Evolutionary conservation across 2,113 vertebrate species (phyloP).

Genomic region (Oceanites oceanicus): DNA sequence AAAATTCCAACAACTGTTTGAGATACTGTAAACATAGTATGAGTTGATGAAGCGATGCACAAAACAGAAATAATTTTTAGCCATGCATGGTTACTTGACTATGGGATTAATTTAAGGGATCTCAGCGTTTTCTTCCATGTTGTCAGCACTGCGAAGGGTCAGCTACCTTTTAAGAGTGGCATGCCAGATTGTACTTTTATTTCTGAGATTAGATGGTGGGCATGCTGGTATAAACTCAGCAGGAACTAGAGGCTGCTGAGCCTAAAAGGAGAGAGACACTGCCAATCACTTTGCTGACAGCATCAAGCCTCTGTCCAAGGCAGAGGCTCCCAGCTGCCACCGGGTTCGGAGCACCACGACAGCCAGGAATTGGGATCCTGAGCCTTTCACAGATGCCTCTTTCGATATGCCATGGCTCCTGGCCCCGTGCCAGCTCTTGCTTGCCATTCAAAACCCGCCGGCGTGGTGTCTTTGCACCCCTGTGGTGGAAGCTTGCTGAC

Average conservation of each 20-base stretch:
- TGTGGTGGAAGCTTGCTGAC: not conserved
- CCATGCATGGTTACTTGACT: not conserved
- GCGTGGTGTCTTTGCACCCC: not conserved
- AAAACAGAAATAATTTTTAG: not conserved
- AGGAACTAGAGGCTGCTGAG: not conserved
- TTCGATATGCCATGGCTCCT: not conserved
- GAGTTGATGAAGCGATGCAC: not conserved
- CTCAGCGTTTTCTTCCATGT: not conserved
- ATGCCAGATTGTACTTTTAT: not conserved
- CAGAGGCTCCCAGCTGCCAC: constrained; percentile 35
- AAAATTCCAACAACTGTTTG: not conserved
- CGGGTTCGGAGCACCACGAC: not conserved
- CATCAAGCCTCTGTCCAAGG: not conserved
- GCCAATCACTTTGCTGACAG: constrained; percentile 1
- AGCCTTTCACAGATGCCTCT: constrained; percentile 26
- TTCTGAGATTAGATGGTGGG: not conserved
- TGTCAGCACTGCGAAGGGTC: not conserved
- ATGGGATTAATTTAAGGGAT: not conserved
- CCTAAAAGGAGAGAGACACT: not conserved
- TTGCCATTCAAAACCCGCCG: not conserved
- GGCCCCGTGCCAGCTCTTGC: not conserved
- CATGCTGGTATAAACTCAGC: not conserved
- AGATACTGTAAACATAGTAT: not conserved
- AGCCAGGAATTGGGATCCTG: not conserved
- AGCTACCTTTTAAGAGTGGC: not conserved